Evolutionary conservation across 2,113 vertebrate species (phyloP), one percentile per base, ranked within the genome.

Genomic region (Tragelaphus imberbis): DNA sequence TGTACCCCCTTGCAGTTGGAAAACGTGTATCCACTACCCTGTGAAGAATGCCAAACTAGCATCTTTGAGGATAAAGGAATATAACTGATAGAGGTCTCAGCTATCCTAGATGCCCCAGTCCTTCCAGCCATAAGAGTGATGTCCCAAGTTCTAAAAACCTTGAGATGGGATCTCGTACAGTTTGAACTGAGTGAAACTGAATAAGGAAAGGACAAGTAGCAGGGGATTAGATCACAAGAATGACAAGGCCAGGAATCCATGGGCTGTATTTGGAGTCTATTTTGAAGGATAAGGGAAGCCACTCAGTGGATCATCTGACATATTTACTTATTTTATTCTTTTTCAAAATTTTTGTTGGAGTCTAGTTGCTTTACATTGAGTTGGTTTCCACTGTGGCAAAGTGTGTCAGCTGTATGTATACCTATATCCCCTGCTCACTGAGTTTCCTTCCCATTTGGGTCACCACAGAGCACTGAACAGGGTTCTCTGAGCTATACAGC

Each of bases 241-340:
- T 3, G 44, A 0, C 5, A 63, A 27, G 33, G 0, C 7, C 33
- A 27, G 13, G 3, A 80, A 77, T 8, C 11, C 11, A 36, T 10
- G 2, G 7, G 3, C 15, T 23, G 3, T 44, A 36, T 14, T 1
- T 33, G 30, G 1, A n/a, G 56, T 40, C 16, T 27, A 25, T 7
- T 89, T 49, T 28, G 1, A 63, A 90, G 47, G 13, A 44, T 49
- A 88, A 47, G 44, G 47, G 2, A 85, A 75, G 44, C 3, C 51
- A 30, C 15, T 53, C 88, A 36, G 1, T 75, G 33, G 3, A 51
- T 27, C 75, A 51, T 30, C 12, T 91, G 47, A 49, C 80, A 77
- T 27, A 75, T 75, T 44, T 44, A 75, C 21, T 71, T 75, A 25
- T 23, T 25, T 44, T 44, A 77, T 77, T 77, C 6, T 77, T 71